Evolutionary conservation across 2,888 invertebrate genomes (phyloP), one percentile per base, ranked within the genome.

Genomic region (Callyntrura guangdongensis): DNA sequence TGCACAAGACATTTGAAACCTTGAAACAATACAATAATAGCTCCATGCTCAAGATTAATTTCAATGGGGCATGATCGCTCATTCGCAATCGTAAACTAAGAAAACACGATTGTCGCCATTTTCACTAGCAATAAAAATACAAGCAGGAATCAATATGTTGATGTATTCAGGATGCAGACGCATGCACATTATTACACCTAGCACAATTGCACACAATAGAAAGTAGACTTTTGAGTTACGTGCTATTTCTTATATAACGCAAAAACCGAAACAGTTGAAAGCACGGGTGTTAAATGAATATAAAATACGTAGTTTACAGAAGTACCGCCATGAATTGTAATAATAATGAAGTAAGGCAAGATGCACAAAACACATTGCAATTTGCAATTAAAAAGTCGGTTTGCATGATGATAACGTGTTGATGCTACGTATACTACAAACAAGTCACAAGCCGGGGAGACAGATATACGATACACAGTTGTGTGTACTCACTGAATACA

Each of bases 191-290:
- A 72, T 72, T 72, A 72, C 45, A 45, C n/a, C 17, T 12, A 9
- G 8, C 45, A 72, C 9, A 45, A 72, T 1, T 45, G 8, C 6
- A 17, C 17, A 72, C 72, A 36, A 45, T 45, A 69, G 36, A n/a
- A 69, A 69, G n/a, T n/a, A 17, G 72, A 72, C 72, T 36, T 72
- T 72, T 72, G 17, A 72, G 72, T 72, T 72, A 72, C 72, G 72
- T 72, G 72, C 72, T 72, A 72, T 72, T 72, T 72, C 72, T 45
- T 72, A 17, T 72, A 45, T 9, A 25, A 20, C 45, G 17, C 8
- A 72, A 47, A 72, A 14, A 2, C 72, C 45, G 47, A 47, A 72
- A 2, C 9, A 45, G n/a, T 12, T 1, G 45, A 72, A 47, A 72
- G n/a, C 8, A 59, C 45, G 20, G 17, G 36, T 27, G 36, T 69